A percentile compares a stretch with the other conserved stretches of the same genome.
These are phyloP conservation scores for Ichneumoninae sp. DNA, from an alignment of 2,888 invertebrate species.

Conservation along the genomic window DNA sequence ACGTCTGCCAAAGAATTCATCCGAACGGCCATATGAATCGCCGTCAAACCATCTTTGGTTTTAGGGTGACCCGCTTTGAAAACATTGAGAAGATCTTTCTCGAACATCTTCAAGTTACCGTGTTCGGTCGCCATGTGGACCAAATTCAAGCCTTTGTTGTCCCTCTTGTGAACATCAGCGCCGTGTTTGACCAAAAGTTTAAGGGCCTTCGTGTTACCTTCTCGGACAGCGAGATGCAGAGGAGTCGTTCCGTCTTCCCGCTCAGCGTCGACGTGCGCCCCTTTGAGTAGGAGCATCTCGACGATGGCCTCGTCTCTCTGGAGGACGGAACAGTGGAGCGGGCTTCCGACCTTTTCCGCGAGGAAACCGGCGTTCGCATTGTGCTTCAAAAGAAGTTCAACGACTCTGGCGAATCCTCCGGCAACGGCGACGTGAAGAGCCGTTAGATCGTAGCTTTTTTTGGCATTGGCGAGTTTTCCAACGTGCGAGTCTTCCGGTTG, in stretches of 20 bases:
- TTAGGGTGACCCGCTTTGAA: too few species aligned
- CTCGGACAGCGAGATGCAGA: conserved; percentile 7
- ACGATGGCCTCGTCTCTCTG: background rate
- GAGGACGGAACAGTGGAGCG: background rate
- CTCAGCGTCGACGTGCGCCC: conserved; percentile 17
- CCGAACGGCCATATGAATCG: too few species aligned
- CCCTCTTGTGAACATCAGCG: conserved; percentile 2
- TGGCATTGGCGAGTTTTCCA: too few species aligned
- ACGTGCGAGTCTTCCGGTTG: too few species aligned
- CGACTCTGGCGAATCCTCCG: background rate
- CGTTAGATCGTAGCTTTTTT: background rate
- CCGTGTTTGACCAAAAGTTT: conserved; percentile 1
- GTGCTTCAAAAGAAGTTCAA: background rate
- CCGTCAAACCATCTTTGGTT: too few species aligned
- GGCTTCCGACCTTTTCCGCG: conserved; percentile 4
- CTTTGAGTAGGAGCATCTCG: conserved; percentile 24
- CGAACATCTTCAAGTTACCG: background rate
- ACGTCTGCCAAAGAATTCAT: too few species aligned
- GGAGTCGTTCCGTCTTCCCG: background rate
- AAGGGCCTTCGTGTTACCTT: background rate
- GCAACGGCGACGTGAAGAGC: conserved; percentile 9
- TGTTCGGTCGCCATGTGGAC: background rate
- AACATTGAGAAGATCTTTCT: background rate
- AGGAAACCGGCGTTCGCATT: background rate
- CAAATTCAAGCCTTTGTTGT: background rate